A percentile compares a stretch with the other conserved stretches of the same genome.
These are phyloP conservation scores for Cassiopea andromeda DNA, from an alignment of 30 jellyfish, hydroid and myxozoan genomes.

Conservation along the genomic window DNA sequence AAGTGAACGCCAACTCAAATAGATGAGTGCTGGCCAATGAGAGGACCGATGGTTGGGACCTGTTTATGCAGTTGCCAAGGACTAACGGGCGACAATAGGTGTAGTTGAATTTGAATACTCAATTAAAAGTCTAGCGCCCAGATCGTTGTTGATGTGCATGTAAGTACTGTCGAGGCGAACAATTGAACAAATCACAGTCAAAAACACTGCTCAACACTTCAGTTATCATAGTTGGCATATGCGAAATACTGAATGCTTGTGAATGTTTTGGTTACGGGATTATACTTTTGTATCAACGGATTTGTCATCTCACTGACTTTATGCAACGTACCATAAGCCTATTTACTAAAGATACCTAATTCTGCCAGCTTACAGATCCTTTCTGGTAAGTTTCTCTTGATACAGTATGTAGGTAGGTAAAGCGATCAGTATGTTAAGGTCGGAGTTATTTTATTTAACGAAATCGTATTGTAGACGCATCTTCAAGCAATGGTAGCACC, in stretches of 20 bases:
- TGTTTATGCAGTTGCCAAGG: slow-evolving; percentile 74
- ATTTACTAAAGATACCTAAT: background rate
- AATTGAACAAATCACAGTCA: slow-evolving; percentile 73
- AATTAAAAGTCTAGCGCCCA: slow-evolving; percentile 35
- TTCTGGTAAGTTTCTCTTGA: background rate
- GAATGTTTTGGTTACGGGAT: slow-evolving; percentile 9
- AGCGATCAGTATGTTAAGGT: too few species aligned
- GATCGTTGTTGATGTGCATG: slow-evolving; percentile 36
- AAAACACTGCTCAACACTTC: slow-evolving; percentile 13
- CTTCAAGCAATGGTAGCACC: background rate
- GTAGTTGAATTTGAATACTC: slow-evolving; percentile 55
- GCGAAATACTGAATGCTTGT: slow-evolving; percentile 12
- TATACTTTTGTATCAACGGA: background rate
- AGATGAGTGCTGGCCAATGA: slow-evolving; percentile 12
- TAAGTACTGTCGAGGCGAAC: slow-evolving; percentile 37
- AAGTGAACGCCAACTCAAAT: slow-evolving; percentile 52
- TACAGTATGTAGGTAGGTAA: background rate
- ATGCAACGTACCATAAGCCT: background rate
- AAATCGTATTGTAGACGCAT: background rate
- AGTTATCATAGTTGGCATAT: background rate
- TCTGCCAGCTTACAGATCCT: background rate
- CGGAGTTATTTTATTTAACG: background rate
- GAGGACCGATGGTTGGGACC: background rate
- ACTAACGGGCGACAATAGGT: slow-evolving; percentile 19
- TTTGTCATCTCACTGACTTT: background rate